Base-by-base conservation (phyloP, 2,797 vertebrate genomes). In the Sebastes iracundus region DNA sequence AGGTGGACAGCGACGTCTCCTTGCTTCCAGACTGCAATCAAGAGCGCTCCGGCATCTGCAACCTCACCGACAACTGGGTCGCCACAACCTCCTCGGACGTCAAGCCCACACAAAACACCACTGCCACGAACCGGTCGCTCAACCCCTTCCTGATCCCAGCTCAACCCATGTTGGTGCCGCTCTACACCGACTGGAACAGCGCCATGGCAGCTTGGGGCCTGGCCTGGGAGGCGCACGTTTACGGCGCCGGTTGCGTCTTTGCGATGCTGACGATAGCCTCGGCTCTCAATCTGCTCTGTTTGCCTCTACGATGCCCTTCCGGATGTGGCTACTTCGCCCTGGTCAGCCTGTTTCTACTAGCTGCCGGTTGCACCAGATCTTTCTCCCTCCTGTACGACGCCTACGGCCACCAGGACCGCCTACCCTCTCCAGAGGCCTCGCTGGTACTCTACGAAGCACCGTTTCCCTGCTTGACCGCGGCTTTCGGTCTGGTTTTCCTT, bases 171-270 rank as follows among this genome's bases (percentile, higher is more conserved):
- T 92, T 98, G 83, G 94, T 98, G 72, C 94, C 95, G 1, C 89
- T 98, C 75, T 95, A 96, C 82, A 93, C 97, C 0, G 96, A 97
- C 85, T 98, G 98, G 98, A 95, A 96, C 86, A 95, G 96, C n/a
- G 97, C 98, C 80, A 93, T 96, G 92, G 96, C 96, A 2, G 92
- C 93, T 4, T 98, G 97, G 98, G 98, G 98, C 20, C 75, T 95
- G 76, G 97, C 97, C 9, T 99, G 98, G 98, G 96, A 97, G 59
- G 97, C 94, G 0, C 97, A 98, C 2, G 93, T 98, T 9, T 98
- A 98, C 0, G 97, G 98, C 6, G 90, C 96, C 2, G 97, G 97
- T 3, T 90, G 95, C 1, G 80, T 96, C 62, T 98, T 98, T 52
- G 95, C 95, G 0, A 87, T 96, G 55, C 93, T 97, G 60, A 96